Base-by-base conservation (phyloP, 37 sponge, comb jelly and placozoan species). In the Haliclona indistincta region DNA sequence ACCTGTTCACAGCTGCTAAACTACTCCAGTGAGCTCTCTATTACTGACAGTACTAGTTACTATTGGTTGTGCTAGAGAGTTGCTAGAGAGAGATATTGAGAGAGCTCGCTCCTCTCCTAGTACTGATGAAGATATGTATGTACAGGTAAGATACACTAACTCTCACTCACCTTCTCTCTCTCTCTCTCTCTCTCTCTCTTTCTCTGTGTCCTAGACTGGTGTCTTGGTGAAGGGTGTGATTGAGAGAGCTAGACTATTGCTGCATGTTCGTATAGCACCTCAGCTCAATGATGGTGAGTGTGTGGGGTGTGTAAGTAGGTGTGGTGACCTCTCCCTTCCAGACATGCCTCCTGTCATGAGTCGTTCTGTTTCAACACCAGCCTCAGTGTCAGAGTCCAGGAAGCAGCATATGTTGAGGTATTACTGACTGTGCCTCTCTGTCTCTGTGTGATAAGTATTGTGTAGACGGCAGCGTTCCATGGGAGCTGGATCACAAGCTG, bases 31-130 rank as follows among this genome's bases (percentile, higher is more conserved):
- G 42, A 68, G 75, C 54, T 22, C 29, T 26, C 3, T 20, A 22
- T 30, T 28, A 43, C 15, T 45, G 8, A 28, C 63, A 61, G 8
- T 22, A 10, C 52, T 66, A 23, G 26, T 58, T 23, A 20, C n/a
- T 58, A n/a, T 58, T 23, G 6, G 37, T 69, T 61, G 33, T 67
- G 40, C 4, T 71, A 85, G 86, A 43, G 72, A 84, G 43, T 30
- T 73, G 64, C 60, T 91, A 76, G 92, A 91, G 76, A 33, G 45
- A 63, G 92, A 91, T 91, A 79, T 91, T 22, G 76, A 79, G 66
- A 80, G n/a, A n/a, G n/a, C n/a, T n/a, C n/a, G n/a, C n/a, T n/a
- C n/a, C n/a, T n/a, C 7, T 23, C 60, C 6, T 58, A 11, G 26
- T 8, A 58, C 11, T 23, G 60, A 58, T 58, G 23, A 58, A 20